Percentiles rank a stretch among this genome's conserved stretches.
Conservation (phyloP, 1,140 invertebrate species). For the Tetragonula clypearis region DNA sequence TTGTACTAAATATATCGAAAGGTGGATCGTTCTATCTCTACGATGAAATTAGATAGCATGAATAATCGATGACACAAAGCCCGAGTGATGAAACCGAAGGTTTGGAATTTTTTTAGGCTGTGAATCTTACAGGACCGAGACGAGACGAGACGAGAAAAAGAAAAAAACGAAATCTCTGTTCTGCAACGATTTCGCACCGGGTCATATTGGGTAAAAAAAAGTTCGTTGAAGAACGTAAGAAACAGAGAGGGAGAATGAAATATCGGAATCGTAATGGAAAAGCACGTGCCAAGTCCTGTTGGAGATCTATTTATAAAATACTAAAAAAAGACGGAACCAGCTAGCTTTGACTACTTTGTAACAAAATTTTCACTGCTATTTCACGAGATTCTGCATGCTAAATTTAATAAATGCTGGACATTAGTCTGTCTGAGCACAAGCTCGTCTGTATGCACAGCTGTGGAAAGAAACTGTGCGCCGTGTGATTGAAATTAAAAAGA, state of each 20-base stretch:
- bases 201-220: neutral
- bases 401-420: neutral
- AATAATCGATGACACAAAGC: conserved; percentile 36
- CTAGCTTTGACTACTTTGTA: conserved; percentile 2
- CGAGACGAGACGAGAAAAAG: no score
- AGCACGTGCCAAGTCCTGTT: neutral
- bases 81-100: neutral
- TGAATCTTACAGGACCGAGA: neutral
- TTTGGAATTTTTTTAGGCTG: neutral
- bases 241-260: neutral
- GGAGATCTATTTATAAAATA: conserved; percentile 17
- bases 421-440: neutral
- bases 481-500: neutral
- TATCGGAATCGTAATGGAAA: neutral
- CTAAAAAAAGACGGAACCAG: neutral
- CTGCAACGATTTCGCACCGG: neutral
- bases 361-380: neutral
- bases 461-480: neutral
- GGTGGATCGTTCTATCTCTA: conserved; percentile 19
- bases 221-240: neutral
- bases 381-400: neutral
- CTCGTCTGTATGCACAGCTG: no score
- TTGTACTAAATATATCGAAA: conserved; percentile 37
- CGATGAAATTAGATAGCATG: conserved; percentile 42
- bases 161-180: neutral